phyloP scores from a whole-genome alignment of 2,113 vertebrate genomes.

The Marmota flaviventris region DNA sequence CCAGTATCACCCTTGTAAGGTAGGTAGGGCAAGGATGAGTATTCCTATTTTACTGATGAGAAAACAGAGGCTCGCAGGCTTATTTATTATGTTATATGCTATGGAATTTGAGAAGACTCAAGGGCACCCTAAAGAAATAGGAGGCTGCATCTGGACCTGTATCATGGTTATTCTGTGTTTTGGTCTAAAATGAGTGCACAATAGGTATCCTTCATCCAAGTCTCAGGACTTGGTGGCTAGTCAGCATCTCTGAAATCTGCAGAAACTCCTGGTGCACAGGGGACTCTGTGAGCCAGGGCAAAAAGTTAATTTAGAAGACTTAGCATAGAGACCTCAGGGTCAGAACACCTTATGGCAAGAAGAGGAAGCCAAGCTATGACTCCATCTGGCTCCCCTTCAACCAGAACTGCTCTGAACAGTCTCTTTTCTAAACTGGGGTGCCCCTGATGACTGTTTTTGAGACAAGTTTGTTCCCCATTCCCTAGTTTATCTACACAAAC shows the following conservation, averaged over 20 bases:
- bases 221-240: background rate
- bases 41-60: background rate
- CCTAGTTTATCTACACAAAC: background rate
- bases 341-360: background rate
- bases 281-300: background rate
- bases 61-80: background rate
- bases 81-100: too few relatives aligned
- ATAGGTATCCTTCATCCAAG: too few relatives aligned
- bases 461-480: background rate
- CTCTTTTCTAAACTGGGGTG: background rate
- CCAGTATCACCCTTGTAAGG: background rate
- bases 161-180: background rate
- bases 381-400: background rate
- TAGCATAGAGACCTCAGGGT: background rate
- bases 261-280: background rate
- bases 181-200: background rate
- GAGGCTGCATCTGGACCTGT: background rate
- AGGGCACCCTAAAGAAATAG: background rate
- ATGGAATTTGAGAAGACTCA: background rate
- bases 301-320: background rate
- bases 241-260: background rate
- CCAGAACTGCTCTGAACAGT: background rate
- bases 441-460: background rate
- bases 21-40: background rate
- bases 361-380: too few relatives aligned